These are phyloP conservation scores for Dicranocentrus wangi DNA, from an alignment of 2,888 invertebrate species.

Conservation along the genomic window DNA sequence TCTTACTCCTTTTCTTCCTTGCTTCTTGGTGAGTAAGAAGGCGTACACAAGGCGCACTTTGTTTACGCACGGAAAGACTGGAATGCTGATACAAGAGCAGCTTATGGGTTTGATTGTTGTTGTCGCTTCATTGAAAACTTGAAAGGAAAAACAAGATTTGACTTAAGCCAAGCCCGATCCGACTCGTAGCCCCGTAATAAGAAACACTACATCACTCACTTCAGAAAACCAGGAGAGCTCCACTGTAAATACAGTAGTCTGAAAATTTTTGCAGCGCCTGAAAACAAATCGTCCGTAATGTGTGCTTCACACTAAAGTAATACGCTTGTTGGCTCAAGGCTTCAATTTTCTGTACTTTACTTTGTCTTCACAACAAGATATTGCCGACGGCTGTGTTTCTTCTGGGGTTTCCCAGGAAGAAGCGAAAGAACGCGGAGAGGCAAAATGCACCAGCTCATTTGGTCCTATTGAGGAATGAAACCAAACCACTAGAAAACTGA, in stretches of 20 bases:
- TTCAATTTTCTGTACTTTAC: slow-evolving; percentile 53
- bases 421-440: slow-evolving; percentile 22
- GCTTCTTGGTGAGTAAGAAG: too few species aligned
- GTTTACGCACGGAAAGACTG: slow-evolving; percentile 8
- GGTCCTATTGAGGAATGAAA: slow-evolving; percentile 35
- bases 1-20: too few species aligned
- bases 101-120: not conserved
- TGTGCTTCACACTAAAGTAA: not conserved
- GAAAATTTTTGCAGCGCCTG: not conserved
- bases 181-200: not conserved
- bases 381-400: slow-evolving; percentile 56
- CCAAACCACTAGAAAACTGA: slow-evolving; percentile 61
- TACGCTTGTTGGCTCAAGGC: not conserved
- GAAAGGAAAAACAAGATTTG: slow-evolving; percentile 9
- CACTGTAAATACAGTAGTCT: not conserved
- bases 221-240: not conserved
- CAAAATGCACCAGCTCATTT: slow-evolving; percentile 29
- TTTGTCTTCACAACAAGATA: slow-evolving; percentile 54
- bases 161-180: not conserved
- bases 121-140: slow-evolving; percentile 10
- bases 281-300: too few species aligned
- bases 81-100: not conserved
- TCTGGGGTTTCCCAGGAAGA: slow-evolving; percentile 62
- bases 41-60: not conserved
- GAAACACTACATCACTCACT: not conserved